A percentile compares a stretch with the other conserved stretches of the same genome.
Evolutionary conservation across 2,113 vertebrate species (phyloP).

Genomic region (Cyanoliseus patagonus): DNA sequence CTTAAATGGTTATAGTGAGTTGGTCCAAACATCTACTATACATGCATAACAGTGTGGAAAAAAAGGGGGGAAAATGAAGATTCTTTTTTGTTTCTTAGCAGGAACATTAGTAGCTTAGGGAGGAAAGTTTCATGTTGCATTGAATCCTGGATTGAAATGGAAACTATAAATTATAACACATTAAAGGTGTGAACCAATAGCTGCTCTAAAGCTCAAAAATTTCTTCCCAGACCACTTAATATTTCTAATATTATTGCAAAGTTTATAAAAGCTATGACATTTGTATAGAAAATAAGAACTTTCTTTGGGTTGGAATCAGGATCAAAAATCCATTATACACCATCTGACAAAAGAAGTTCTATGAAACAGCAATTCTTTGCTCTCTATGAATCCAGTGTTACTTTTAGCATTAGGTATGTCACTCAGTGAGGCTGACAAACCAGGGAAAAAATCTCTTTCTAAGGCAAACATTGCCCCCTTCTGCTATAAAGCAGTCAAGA

Average conservation of each 20-base stretch:
- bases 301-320: background rate
- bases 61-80: background rate
- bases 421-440: background rate
- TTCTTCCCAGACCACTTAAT: background rate
- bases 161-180: background rate
- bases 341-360: background rate
- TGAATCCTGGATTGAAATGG: background rate
- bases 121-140: background rate
- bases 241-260: background rate
- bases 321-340: background rate
- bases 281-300: background rate
- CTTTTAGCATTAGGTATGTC: background rate
- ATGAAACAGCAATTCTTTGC: background rate
- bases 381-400: background rate
- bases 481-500: background rate
- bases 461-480: slow-evolving; percentile 54
- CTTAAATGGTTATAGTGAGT: background rate
- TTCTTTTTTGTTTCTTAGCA: background rate
- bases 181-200: background rate
- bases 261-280: background rate
- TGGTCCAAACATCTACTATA: background rate
- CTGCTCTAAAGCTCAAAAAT: background rate
- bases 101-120: background rate
- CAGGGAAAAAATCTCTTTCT: background rate
- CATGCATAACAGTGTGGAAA: background rate